Conservation (phyloP, 2,888 invertebrate species). For the Amphipyra tragopoginis region DNA sequence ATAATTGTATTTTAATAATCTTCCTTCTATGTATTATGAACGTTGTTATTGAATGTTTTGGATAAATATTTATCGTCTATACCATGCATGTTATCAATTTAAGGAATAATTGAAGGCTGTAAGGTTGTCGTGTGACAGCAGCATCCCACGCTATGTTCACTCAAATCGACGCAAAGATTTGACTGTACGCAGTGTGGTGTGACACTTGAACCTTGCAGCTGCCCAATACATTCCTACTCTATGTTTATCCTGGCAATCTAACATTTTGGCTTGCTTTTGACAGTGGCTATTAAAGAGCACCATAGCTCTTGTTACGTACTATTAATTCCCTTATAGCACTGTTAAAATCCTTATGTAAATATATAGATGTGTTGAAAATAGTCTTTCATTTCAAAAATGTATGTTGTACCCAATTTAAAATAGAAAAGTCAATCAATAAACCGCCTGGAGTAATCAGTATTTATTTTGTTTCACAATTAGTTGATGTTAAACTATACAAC, state of each 20-base stretch:
- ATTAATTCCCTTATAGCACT: conserved; percentile 85
- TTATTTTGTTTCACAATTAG: conserved; percentile 50
- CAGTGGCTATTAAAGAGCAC: conserved; percentile 70
- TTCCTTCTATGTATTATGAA: conserved; percentile 64
- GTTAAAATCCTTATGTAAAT: conserved; percentile 88
- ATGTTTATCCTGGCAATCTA: conserved; percentile 79
- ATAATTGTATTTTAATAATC: conserved; percentile 61
- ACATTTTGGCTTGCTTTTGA: conserved; percentile 78
- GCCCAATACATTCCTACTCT: conserved; percentile 69
- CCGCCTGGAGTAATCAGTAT: conserved; percentile 37
- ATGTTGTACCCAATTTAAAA: not conserved
- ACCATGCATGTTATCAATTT: conserved; percentile 60
- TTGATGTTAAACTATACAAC: conserved; percentile 33
- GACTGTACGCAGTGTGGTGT: conserved; percentile 83
- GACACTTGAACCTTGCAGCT: conserved; percentile 67
- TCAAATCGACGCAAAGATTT: conserved; percentile 84
- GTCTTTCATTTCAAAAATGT: conserved; percentile 73
- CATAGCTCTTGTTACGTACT: conserved; percentile 77
- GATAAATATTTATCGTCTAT: conserved; percentile 64
- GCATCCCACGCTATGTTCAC: conserved; percentile 85
- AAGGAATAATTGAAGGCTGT: conserved; percentile 71
- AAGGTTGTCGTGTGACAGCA: conserved; percentile 76
- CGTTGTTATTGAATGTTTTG: conserved; percentile 69
- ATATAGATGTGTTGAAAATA: conserved; percentile 88
- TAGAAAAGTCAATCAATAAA: conserved; percentile 29